These are phyloP conservation scores for Australoheros facetus DNA, from an alignment of 2,797 vertebrate genomes.

Conservation along the genomic window DNA sequence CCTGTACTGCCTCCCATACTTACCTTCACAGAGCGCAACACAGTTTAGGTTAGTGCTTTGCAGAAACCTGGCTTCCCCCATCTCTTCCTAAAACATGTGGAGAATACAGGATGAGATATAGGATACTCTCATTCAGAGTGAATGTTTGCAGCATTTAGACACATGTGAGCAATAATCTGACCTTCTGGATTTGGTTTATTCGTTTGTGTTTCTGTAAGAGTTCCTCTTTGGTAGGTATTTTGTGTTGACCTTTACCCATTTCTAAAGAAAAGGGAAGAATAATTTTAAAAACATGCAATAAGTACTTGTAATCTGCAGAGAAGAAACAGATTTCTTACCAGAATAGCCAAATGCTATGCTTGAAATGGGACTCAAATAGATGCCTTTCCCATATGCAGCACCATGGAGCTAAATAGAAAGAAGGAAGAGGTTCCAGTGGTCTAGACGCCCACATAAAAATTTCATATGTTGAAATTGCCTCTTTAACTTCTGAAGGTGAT, in stretches of 20 bases:
- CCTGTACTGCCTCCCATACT: not conserved
- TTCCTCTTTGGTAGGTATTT: constrained; percentile 92
- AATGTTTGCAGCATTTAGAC: not conserved
- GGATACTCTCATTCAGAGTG: not conserved
- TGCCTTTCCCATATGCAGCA: constrained; percentile 97
- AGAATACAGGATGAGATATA: not conserved
- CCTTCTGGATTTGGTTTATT: constrained; percentile 91
- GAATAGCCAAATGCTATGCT: constrained; percentile 99
- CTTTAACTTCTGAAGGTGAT: not conserved
- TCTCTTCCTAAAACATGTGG: constrained; percentile 79
- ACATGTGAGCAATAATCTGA: constrained; percentile 53
- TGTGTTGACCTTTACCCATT: constrained; percentile 96
- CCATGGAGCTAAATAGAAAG: constrained; percentile 91
- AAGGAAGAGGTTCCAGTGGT: not conserved
- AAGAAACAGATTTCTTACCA: constrained; percentile 79
- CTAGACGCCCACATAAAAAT: not conserved
- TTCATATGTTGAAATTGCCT: not conserved
- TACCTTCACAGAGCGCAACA: constrained; percentile 97
- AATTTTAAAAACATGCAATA: not conserved
- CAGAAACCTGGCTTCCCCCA: constrained; percentile 88
- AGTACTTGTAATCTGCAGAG: not conserved
- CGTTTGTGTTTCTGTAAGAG: constrained; percentile 89
- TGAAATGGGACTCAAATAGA: constrained; percentile 97
- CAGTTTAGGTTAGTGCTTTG: constrained; percentile 95
- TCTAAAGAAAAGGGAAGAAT: constrained; percentile 73